Evolutionary conservation across 2,888 invertebrate genomes (phyloP).

Genomic region (Agapostemon virescens): DNA sequence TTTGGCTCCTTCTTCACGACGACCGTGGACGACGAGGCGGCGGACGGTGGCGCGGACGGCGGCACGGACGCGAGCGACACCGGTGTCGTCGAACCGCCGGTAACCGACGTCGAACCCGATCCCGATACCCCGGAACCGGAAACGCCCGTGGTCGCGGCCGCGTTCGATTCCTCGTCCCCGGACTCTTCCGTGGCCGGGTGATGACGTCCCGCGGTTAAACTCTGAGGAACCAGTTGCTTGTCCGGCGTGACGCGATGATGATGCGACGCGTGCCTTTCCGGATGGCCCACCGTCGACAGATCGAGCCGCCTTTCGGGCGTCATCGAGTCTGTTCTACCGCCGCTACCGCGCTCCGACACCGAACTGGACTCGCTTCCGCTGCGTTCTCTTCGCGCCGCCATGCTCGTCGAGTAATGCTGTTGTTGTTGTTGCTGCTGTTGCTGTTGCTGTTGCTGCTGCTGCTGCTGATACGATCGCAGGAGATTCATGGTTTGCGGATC

Average conservation of each 20-base stretch:
- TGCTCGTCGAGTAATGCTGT: slow-evolving; percentile 80
- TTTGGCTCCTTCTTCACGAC: slow-evolving; percentile 78
- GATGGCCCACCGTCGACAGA: slow-evolving; percentile 81
- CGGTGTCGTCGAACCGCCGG: slow-evolving; percentile 82
- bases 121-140: slow-evolving; percentile 81
- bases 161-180: slow-evolving; percentile 82
- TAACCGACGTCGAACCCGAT: slow-evolving; percentile 67
- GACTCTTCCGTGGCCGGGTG: slow-evolving; percentile 75
- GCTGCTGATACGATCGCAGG: slow-evolving; percentile 88
- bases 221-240: slow-evolving; percentile 76
- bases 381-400: slow-evolving; percentile 86
- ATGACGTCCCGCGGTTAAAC: slow-evolving; percentile 50
- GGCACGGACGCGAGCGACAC: slow-evolving; percentile 82
- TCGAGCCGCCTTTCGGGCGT: slow-evolving; percentile 91
- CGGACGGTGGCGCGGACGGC: slow-evolving; percentile 81
- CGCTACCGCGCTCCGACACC: slow-evolving; percentile 91
- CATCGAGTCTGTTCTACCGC: slow-evolving; percentile 89
- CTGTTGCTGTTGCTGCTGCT: slow-evolving; percentile 82
- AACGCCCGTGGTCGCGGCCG: slow-evolving; percentile 81
- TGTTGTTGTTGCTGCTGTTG: slow-evolving; percentile 83
- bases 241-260: slow-evolving; percentile 81
- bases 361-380: slow-evolving; percentile 95
- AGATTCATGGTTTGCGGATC: slow-evolving; percentile 94
- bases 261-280: slow-evolving; percentile 85
- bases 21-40: slow-evolving; percentile 83